Evolutionary conservation across 2,113 vertebrate species (phyloP), one percentile per base, ranked within the genome.

Genomic region (Notiomystis cincta): DNA sequence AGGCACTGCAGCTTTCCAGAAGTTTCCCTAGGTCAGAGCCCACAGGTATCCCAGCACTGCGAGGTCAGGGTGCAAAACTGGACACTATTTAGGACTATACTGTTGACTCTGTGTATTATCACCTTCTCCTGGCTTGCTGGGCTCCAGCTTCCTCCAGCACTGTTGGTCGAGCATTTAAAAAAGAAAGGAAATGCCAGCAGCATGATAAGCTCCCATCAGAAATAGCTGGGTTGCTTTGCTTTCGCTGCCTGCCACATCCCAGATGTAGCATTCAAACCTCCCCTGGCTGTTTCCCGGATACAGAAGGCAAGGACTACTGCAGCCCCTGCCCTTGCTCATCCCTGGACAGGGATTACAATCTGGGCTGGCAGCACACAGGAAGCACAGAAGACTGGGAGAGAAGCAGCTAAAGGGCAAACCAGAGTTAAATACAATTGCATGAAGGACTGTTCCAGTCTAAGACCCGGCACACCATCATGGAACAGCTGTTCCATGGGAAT

Each of bases 21-120:
- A 30, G 27, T 4, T 56, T 61, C 64, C 33, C 38, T 15, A 16
- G 31, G 44, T 50, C 47, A 50, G 60, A 35, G 12, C 15, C 27
- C 22, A 3, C 35, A 47, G 31, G 21, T 20, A 61, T 3, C n/a
- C n/a, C 48, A 64, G 27, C 13, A 27, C 16, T 10, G 30, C 0
- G 0, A 44, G 2, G 1, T 45, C 58, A 69, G 11, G 3, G 7
- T 13, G 61, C 5, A 3, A 24, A 81, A 13, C 7, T 35, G 45
- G 54, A n/a, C 1, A 0, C 71, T 37, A 65, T 47, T 76, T 24
- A 28, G 51, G 40, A 67, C 78, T 35, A 53, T 11, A 56, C 53
- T 24, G 18, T 6, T 24, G 40, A 12, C 27, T 66, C 0, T 0
- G 42, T 16, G 23, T 16, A 21, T 24, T 33, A 1, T 19, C 66